A percentile compares a stretch with the other conserved stretches of the same genome.
Conservation (phyloP, 2,888 invertebrate genomes). For the Blera fallax region DNA sequence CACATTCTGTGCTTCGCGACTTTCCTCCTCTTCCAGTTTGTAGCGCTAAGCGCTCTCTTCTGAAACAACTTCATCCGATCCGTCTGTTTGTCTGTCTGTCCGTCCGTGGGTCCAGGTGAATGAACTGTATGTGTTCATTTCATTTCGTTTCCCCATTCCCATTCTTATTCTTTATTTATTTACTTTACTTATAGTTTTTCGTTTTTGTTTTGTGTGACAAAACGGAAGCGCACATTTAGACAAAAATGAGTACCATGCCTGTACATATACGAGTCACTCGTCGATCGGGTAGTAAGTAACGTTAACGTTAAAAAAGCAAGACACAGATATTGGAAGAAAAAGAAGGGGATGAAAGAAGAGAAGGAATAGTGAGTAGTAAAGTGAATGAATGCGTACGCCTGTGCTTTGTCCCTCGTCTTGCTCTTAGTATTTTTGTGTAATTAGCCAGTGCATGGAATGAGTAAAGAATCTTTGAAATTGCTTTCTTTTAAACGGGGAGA, state of each 20-base stretch:
- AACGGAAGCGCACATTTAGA: conserved; percentile 67
- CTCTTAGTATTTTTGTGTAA: conserved; percentile 41
- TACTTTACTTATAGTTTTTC: conserved; percentile 58
- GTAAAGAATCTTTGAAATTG: conserved; percentile 9
- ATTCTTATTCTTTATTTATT: conserved; percentile 63
- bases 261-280: neutral
- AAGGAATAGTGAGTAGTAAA: conserved; percentile 37
- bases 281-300: neutral
- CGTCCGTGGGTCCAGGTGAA: conserved; percentile 52
- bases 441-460: conserved; percentile 52
- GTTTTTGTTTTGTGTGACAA: conserved; percentile 47
- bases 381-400: conserved; percentile 71
- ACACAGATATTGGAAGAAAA: neutral
- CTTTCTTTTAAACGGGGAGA: conserved; percentile 15
- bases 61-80: conserved; percentile 38
- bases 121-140: conserved; percentile 50
- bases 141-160: conserved; percentile 51
- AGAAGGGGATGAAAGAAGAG: neutral
- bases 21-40: conserved; percentile 25
- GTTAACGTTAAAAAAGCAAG: conserved; percentile 1
- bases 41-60: neutral
- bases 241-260: conserved; percentile 38
- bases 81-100: conserved; percentile 14
- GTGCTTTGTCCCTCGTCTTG: conserved; percentile 1
- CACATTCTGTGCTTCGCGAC: conserved; percentile 57